These are phyloP conservation scores for Geopemphigus sp. DNA, from an alignment of 1,140 invertebrate species.

Conservation along the genomic window DNA sequence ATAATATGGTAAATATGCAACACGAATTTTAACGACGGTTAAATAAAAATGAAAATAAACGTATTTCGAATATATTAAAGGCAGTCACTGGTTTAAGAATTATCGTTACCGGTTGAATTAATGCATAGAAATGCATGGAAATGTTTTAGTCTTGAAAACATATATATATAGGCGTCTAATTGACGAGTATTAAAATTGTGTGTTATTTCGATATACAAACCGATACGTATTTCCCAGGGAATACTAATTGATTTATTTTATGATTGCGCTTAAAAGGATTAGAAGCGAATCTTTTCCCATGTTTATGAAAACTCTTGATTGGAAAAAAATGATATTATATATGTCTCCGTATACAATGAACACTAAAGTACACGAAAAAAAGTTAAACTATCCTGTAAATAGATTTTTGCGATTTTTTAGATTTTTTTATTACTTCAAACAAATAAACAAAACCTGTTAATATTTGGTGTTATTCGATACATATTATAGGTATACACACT, in stretches of 20 bases:
- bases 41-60: too few species aligned
- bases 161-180: neutral
- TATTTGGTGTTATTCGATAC: neutral
- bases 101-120: neutral
- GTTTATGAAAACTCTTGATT: too few species aligned
- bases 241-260: constrained; percentile 38
- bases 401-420: neutral
- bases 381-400: neutral
- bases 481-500: too few species aligned
- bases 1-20: too few species aligned
- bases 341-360: neutral
- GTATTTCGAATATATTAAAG: too few species aligned
- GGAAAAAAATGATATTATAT: neutral
- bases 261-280: neutral
- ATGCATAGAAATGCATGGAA: too few species aligned
- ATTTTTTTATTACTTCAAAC: neutral
- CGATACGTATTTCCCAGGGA: neutral
- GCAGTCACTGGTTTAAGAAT: neutral
- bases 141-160: constrained; percentile 5
- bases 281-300: constrained; percentile 21
- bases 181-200: neutral
- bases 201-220: neutral
- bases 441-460: neutral
- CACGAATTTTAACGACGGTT: too few species aligned
- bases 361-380: neutral